These are phyloP conservation scores for human (Homo sapiens) DNA, from an alignment of 2,113 vertebrate genomes.

Conservation along the genomic window GRCh38 chr16:83626001-83626500, in stretches of 20 bases:
- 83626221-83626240: neutral
- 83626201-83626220: accelerated
- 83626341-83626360: neutral
- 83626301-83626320: too few relatives aligned
- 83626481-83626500: neutral
- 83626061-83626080: too few relatives aligned
- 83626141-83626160: neutral
- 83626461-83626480: neutral
- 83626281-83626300: neutral
- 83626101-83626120: too few relatives aligned
- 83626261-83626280: neutral
- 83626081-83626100: too few relatives aligned
- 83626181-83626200: neutral
- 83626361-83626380: accelerated
- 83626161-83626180: neutral
- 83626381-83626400: neutral
- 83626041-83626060: too few relatives aligned
- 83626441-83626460: neutral
- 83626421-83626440: neutral
- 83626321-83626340: accelerated
- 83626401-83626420: neutral
- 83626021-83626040: too few relatives aligned
- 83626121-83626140: too few relatives aligned
- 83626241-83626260: neutral
- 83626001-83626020: too few relatives aligned